These are phyloP conservation scores for Micropoecilia bifurca DNA, from an alignment of 2,797 vertebrate species.

Conservation along the genomic window DNA sequence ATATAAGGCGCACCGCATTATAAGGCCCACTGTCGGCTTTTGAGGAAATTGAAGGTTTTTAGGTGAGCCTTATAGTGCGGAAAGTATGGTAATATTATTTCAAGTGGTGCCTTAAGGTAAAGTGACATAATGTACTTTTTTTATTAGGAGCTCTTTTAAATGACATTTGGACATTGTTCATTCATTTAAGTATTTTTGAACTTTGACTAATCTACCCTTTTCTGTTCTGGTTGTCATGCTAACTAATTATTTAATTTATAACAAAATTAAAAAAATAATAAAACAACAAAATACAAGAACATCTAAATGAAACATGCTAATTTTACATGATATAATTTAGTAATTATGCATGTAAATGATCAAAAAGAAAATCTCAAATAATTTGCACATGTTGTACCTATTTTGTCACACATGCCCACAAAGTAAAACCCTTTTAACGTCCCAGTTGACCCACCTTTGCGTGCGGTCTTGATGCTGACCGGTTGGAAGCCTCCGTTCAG, in stretches of 20 bases:
- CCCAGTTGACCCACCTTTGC: slow-evolving; percentile 85
- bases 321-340: neutral
- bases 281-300: neutral
- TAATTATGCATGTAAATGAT: neutral
- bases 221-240: neutral
- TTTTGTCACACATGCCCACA: neutral
- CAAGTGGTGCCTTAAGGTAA: neutral
- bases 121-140: neutral
- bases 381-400: neutral
- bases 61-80: too few species aligned
- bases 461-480: slow-evolving; percentile 94
- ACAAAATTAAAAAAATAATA: neutral
- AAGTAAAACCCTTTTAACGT: neutral
- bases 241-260: neutral
- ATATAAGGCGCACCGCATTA: too few species aligned
- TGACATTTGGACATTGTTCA: neutral
- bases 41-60: too few species aligned
- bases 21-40: too few species aligned
- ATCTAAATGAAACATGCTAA: neutral
- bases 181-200: neutral
- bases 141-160: neutral
- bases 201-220: neutral
- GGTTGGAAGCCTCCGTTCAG: slow-evolving; percentile 95
- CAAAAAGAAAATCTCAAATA: neutral
- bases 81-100: neutral